Percentiles rank a stretch among this genome's conserved stretches.
phyloP scores from a whole-genome alignment of 2,888 invertebrate genomes.

The Spilarctia lutea region DNA sequence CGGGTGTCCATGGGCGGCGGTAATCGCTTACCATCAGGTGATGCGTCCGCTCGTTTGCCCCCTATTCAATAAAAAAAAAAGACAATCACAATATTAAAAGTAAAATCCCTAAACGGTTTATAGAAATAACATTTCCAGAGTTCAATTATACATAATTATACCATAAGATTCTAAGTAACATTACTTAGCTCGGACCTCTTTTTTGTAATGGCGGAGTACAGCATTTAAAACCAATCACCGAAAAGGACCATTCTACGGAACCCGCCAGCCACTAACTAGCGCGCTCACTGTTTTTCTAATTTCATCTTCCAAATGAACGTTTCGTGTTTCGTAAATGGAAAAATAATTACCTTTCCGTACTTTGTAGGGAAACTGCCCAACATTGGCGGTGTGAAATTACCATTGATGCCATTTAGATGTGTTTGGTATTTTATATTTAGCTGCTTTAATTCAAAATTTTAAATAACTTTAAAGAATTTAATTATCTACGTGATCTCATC shows the following conservation, averaged over 20 bases:
- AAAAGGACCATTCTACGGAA: slow-evolving; percentile 39
- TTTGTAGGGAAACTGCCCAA: slow-evolving; percentile 15
- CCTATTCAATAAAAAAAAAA: too few relatives aligned
- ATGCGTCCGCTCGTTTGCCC: too few relatives aligned
- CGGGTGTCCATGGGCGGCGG: too few relatives aligned
- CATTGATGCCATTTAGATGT: slow-evolving; percentile 32
- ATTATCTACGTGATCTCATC: not conserved
- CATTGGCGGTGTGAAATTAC: slow-evolving; percentile 32
- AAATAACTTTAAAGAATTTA: not conserved
- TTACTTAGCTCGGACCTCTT: not conserved
- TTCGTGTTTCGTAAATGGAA: slow-evolving; percentile 56
- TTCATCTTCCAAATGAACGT: slow-evolving; percentile 57
- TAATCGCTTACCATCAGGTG: too few relatives aligned
- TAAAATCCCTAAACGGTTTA: not conserved
- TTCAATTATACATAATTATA: not conserved
- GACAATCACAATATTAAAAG: not conserved
- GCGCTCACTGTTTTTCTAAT: slow-evolving; percentile 51
- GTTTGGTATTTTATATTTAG: slow-evolving; percentile 16
- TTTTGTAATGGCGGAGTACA: not conserved
- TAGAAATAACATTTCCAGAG: not conserved
- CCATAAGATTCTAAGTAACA: not conserved
- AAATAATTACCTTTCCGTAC: slow-evolving; percentile 54
- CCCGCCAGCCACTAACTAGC: slow-evolving; percentile 44
- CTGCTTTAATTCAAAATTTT: not conserved
- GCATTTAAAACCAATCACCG: slow-evolving; percentile 16